Base-by-base conservation (phyloP, 2,113 vertebrate species). In the Anguilla rostrata region DNA sequence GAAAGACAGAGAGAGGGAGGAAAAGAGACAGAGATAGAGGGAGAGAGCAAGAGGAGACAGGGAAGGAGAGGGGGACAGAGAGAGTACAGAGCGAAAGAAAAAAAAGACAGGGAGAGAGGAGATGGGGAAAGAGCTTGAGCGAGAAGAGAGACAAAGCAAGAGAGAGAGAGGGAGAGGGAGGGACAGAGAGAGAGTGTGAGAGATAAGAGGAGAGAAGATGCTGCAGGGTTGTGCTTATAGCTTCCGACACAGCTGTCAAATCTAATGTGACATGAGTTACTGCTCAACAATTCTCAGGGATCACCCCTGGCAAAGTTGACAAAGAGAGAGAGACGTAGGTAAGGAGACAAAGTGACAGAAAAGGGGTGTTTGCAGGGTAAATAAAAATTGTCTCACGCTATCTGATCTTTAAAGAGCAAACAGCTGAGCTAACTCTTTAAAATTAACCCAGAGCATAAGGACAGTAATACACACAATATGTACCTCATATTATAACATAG, bases 201-300 rank as follows among this genome's bases (percentile, higher is more conserved):
- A 14, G 34, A 34, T 34, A 34, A 34, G 34, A 34, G 34, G 20
- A 43, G 4, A 71, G 15, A n/a, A 86, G 39, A 85, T 53, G 82
- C 88, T 90, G 87, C 83, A 84, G 60, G 60, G 60, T 63, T 66
- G 60, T 66, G 20, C 20, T 66, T 26, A 66, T 22, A 22, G 60
- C 83, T 90, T 90, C 88, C 41, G 85, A 87, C 86, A 88, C 88
- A 86, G 88, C 87, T 89, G 91, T 91, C 89, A 90, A 89, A 88
- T 86, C 84, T 88, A 90, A 91, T 92, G 79, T 90, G 85, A 89
- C 81, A 75, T 89, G 88, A 91, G 86, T 87, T 90, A 87, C 86
- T 56, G 86, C 63, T 85, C 34, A 88, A 88, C 82, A 88, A 85
- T 84, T 90, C 89, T 88, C 84, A 89, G 87, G 89, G 85, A 87